Conservation (phyloP, 2,797 vertebrate species). For the Lagocephalus sceleratus region DNA sequence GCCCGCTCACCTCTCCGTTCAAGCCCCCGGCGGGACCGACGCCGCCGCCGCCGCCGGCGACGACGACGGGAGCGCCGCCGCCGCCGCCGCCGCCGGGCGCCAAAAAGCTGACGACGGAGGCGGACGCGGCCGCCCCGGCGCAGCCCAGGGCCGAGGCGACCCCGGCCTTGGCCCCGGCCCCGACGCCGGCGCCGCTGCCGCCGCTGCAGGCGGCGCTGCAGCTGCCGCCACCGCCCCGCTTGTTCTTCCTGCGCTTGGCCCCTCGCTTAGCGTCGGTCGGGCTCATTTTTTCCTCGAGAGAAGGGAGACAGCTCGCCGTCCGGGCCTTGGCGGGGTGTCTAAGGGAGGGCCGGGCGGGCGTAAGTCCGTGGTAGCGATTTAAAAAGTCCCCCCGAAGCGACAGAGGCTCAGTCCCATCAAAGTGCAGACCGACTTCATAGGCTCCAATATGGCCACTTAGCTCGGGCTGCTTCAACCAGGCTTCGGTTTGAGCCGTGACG, state of each 20-base stretch:
- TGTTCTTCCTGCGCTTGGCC: constrained; percentile 97
- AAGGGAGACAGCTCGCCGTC: constrained; percentile 74
- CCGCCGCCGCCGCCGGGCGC: constrained; percentile 63
- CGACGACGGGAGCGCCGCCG: constrained; percentile 70
- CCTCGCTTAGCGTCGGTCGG: constrained; percentile 96
- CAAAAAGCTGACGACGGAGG: constrained; percentile 76
- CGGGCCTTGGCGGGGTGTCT: constrained; percentile 64
- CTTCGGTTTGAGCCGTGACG: constrained; percentile 77
- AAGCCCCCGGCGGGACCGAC: constrained; percentile 65
- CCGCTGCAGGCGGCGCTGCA: constrained; percentile 80
- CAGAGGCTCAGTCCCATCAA: constrained; percentile 71
- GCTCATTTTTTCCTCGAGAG: constrained; percentile 81
- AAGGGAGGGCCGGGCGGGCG: constrained; percentile 59
- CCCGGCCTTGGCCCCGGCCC: constrained; percentile 84
- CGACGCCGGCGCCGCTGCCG: no score
- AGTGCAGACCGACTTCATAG: constrained; percentile 87
- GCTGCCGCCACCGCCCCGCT: constrained; percentile 89
- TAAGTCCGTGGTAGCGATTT: constrained; percentile 54
- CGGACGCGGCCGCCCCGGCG: constrained; percentile 69
- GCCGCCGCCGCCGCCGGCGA: constrained; percentile 66
- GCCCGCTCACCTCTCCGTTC: constrained; percentile 78
- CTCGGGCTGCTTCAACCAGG: constrained; percentile 78
- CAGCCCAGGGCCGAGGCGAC: constrained; percentile 78
- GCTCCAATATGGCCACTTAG: constrained; percentile 91
- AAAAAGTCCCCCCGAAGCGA: constrained; percentile 62